Percentiles rank a stretch among this genome's conserved stretches.
Evolutionary conservation across 1,140 invertebrate species (phyloP).

Genomic region (Dendroctonus ponderosae): DNA sequence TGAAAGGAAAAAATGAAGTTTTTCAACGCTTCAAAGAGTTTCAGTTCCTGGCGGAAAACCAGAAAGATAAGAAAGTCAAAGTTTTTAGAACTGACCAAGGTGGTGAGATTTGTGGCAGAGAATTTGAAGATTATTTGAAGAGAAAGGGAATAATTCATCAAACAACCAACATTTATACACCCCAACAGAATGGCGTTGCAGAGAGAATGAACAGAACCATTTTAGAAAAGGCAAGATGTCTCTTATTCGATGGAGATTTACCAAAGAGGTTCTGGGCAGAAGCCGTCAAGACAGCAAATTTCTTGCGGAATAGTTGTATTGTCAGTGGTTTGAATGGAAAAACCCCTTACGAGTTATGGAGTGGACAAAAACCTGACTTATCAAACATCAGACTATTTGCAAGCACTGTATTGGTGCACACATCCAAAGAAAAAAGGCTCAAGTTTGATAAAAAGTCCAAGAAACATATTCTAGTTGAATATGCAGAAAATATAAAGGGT

Average conservation of each 20-base stretch:
- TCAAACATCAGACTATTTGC: conserved; percentile 47
- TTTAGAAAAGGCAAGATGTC: conserved; percentile 40
- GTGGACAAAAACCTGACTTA: conserved; percentile 37
- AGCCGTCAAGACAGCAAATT: conserved; percentile 45
- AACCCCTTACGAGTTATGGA: conserved; percentile 50
- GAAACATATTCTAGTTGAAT: conserved; percentile 51
- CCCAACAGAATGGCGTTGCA: conserved; percentile 51
- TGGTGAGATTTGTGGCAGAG: conserved; percentile 44
- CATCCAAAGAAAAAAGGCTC: conserved; percentile 46
- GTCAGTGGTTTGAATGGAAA: conserved; percentile 42
- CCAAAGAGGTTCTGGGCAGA: conserved; percentile 46
- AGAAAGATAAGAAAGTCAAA: conserved; percentile 43
- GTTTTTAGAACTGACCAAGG: conserved; percentile 43
- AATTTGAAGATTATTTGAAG: conserved; percentile 38
- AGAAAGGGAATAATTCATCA: conserved; percentile 48
- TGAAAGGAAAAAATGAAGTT: conserved; percentile 44
- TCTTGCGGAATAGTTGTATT: conserved; percentile 48
- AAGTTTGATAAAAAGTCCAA: conserved; percentile 48
- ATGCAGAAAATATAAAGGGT: conserved; percentile 47
- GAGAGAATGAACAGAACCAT: conserved; percentile 47
- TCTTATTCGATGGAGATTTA: conserved; percentile 47
- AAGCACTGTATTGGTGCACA: conserved; percentile 48
- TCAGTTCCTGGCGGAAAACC: conserved; percentile 46
- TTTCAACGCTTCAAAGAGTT: conserved; percentile 36
- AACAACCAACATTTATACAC: conserved; percentile 47